Evolutionary conservation across 2,888 invertebrate species (phyloP).

Genomic region (Pyrgus malvae): DNA sequence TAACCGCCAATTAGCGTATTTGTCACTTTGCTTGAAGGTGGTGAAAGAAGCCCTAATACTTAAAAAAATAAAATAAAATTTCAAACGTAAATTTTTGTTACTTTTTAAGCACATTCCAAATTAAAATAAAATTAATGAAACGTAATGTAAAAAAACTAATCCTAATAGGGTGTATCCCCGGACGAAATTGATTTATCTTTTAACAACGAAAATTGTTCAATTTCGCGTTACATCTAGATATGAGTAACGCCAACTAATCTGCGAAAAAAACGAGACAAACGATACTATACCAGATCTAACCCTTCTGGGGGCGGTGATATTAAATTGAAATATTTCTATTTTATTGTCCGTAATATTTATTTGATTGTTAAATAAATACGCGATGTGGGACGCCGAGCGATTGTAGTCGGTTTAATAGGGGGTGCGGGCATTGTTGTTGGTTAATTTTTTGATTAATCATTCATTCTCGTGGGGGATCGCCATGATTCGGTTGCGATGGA

Average conservation of each 20-base stretch:
- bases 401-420: conserved; percentile 71
- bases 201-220: conserved; percentile 67
- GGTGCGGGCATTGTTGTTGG: conserved; percentile 72
- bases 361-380: conserved; percentile 81
- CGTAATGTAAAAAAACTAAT: too few relatives aligned
- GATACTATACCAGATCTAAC: conserved; percentile 60
- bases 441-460: conserved; percentile 83
- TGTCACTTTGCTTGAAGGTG: too few relatives aligned
- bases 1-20: too few relatives aligned
- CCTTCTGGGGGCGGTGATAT: conserved; percentile 72
- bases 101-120: too few relatives aligned
- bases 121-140: too few relatives aligned
- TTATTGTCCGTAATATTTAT: conserved; percentile 81
- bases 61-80: too few relatives aligned
- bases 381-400: conserved; percentile 74
- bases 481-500: conserved; percentile 63
- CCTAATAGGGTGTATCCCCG: not conserved
- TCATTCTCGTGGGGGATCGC: conserved; percentile 58
- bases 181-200: conserved; percentile 38
- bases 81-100: too few relatives aligned
- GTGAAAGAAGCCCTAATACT: too few relatives aligned
- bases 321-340: conserved; percentile 81
- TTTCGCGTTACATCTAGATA: conserved; percentile 78
- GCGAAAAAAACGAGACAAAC: conserved; percentile 54
- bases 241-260: conserved; percentile 56